Evolutionary conservation across 2,113 vertebrate species (phyloP).

Genomic region (Pluvialis apricaria): DNA sequence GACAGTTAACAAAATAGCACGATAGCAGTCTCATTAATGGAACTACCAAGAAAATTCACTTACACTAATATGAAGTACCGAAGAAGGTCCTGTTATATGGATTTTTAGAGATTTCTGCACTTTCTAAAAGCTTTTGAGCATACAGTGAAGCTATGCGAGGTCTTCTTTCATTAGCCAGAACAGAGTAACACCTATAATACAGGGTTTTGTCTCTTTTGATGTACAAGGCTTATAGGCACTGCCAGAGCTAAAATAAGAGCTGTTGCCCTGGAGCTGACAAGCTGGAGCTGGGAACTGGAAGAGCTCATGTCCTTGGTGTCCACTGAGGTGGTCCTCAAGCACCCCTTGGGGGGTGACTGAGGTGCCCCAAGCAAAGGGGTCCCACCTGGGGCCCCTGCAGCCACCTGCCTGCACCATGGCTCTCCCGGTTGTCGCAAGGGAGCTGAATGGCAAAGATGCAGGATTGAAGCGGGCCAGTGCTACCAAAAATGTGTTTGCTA

Average conservation of each 20-base stretch:
- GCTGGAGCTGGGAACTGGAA: background rate
- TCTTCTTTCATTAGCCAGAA: background rate
- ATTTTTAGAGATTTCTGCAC: background rate
- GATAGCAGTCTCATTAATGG: background rate
- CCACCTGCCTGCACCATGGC: background rate
- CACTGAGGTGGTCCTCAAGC: background rate
- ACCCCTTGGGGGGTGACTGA: fast-evolving
- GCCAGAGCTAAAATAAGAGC: background rate
- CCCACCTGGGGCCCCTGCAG: no score
- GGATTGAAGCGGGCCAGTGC: background rate
- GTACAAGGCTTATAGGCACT: background rate
- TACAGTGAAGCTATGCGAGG: background rate
- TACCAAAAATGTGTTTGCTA: background rate
- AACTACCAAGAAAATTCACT: background rate
- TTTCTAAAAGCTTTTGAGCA: background rate
- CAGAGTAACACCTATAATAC: background rate
- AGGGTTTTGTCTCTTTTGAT: background rate
- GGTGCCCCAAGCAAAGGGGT: background rate
- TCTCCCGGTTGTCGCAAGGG: background rate
- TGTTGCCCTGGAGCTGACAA: background rate
- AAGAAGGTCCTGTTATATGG: background rate
- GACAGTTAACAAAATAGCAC: background rate
- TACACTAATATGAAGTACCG: background rate
- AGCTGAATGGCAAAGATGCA: background rate
- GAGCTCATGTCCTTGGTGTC: background rate